A percentile compares a stretch with the other conserved stretches of the same genome.
These are phyloP conservation scores for Castor canadensis DNA, from an alignment of 2,113 vertebrate species.

Conservation along the genomic window DNA sequence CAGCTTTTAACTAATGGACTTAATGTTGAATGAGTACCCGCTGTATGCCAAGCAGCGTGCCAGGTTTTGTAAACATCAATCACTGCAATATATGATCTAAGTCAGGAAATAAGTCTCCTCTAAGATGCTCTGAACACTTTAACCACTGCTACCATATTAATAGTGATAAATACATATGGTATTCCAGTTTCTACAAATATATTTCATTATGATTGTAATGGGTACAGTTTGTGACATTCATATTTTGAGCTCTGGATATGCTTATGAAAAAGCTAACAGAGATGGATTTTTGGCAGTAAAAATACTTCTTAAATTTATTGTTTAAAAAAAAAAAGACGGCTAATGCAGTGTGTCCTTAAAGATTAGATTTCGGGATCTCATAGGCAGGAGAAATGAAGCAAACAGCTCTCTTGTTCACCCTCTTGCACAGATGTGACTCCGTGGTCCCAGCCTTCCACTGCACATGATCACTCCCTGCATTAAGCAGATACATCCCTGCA, in stretches of 20 bases:
- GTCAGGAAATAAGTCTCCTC: not conserved
- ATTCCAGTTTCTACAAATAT: not conserved
- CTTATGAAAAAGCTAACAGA: not conserved
- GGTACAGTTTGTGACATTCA: not conserved
- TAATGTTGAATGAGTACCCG: not conserved
- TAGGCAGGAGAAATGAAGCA: not conserved
- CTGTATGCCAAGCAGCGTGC: not conserved
- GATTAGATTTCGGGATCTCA: not conserved
- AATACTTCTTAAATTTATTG: not conserved
- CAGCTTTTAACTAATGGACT: not conserved
- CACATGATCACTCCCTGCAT: accelerated
- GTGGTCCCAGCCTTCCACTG: accelerated
- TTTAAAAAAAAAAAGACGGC: not conserved
- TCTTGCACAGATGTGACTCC: accelerated
- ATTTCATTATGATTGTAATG: not conserved
- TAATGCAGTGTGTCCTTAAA: not conserved
- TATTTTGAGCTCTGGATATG: not conserved
- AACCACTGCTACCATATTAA: not conserved
- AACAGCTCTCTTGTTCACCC: accelerated
- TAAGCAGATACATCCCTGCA: not conserved
- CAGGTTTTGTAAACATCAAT: not conserved
- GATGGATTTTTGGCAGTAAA: not conserved
- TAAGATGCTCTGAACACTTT: not conserved
- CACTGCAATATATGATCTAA: not conserved
- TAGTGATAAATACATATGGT: accelerated